Conservation (phyloP, 2,888 invertebrate species). For the Cantharis nigra region DNA sequence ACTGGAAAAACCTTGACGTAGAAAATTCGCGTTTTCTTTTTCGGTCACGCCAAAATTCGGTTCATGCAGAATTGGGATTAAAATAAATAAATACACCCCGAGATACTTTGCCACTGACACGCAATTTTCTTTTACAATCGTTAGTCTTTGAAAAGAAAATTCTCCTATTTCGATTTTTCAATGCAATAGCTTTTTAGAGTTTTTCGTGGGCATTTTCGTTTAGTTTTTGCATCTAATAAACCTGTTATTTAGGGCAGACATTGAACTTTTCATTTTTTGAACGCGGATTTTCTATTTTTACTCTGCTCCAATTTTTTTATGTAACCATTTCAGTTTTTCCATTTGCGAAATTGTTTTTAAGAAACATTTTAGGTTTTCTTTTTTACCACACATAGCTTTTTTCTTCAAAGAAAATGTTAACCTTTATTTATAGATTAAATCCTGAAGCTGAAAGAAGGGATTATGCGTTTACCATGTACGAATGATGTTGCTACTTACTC, state of each 20-base stretch:
- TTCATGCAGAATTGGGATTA: not conserved
- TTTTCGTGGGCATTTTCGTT: not conserved
- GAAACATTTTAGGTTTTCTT: not conserved
- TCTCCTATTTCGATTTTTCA: not conserved
- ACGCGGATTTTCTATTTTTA: not conserved
- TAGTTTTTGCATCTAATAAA: not conserved
- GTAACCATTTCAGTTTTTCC: not conserved
- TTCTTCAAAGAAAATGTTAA: not conserved
- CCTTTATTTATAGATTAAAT: not conserved
- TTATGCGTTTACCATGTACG: not conserved
- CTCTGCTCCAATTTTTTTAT: not conserved
- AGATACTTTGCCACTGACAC: not conserved
- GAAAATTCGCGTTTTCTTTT: not conserved
- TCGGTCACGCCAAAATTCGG: not conserved
- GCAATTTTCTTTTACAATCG: not conserved
- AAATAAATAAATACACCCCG: not conserved
- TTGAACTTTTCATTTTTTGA: not conserved
- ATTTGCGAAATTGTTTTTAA: not conserved
- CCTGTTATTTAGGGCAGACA: not conserved
- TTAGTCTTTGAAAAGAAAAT: not conserved
- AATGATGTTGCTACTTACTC: not conserved
- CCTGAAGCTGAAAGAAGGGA: not conserved
- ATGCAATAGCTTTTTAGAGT: not conserved
- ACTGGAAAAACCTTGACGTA: not conserved
- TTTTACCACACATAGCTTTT: not conserved